These are phyloP conservation scores for Mamestra brassicae DNA, from an alignment of 2,888 invertebrate species.

Conservation along the genomic window DNA sequence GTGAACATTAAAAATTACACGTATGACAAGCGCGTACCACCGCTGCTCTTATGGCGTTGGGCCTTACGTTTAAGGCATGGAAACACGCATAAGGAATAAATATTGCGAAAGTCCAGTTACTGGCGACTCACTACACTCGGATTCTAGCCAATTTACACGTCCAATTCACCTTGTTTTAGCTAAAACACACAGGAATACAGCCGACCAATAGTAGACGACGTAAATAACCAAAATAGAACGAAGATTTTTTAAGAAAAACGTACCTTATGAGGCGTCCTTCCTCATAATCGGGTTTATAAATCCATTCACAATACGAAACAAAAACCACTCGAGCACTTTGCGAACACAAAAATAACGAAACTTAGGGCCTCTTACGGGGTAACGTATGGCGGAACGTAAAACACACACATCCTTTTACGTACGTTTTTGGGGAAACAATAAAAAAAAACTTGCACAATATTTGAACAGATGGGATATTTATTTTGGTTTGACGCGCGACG, in stretches of 20 bases:
- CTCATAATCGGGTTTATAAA: conserved; percentile 87
- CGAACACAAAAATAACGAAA: conserved; percentile 83
- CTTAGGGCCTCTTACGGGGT: conserved; percentile 71
- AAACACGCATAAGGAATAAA: conserved; percentile 87
- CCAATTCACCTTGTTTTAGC: conserved; percentile 62
- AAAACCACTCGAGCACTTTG: conserved; percentile 85
- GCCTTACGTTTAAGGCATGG: conserved; percentile 84
- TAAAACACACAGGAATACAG: conserved; percentile 59
- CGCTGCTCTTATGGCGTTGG: conserved; percentile 79
- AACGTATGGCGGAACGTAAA: conserved; percentile 69
- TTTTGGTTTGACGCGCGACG: conserved; percentile 86
- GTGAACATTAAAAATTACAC: conserved; percentile 79
- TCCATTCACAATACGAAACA: conserved; percentile 87
- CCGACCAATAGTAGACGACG: conserved; percentile 55
- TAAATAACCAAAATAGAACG: conserved; percentile 69
- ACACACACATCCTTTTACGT: conserved; percentile 79
- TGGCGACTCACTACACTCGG: conserved; percentile 66
- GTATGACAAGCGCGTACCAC: conserved; percentile 75
- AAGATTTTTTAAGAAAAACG: conserved; percentile 68
- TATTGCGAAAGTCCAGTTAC: conserved; percentile 90
- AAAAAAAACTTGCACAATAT: conserved; percentile 87
- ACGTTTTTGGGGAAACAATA: conserved; percentile 80
- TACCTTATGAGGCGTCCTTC: conserved; percentile 82
- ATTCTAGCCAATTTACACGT: conserved; percentile 67
- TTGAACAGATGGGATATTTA: conserved; percentile 89